Evolutionary conservation across 2,113 vertebrate genomes (phyloP).

Genomic region (Porphyrio hochstetteri): DNA sequence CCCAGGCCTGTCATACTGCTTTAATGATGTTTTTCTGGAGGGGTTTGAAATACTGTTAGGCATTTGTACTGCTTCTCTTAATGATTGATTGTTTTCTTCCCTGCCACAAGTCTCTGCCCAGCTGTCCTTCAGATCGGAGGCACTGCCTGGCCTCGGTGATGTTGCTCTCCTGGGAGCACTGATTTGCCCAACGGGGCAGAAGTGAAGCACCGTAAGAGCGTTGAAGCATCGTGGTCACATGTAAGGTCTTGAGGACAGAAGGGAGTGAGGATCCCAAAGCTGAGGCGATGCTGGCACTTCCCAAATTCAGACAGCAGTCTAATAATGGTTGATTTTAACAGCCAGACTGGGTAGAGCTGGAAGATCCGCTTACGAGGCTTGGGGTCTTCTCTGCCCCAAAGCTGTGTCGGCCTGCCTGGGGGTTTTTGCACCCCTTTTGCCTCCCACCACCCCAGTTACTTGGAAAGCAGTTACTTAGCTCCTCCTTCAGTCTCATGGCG

Average conservation of each 20-base stretch:
- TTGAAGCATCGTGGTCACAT: background rate
- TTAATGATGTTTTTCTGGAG: background rate
- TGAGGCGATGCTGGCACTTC: background rate
- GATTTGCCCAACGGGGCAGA: background rate
- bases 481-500: accelerated
- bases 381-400: background rate
- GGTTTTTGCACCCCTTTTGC: background rate
- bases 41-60: background rate
- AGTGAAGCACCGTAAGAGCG: background rate
- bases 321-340: background rate
- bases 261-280: background rate
- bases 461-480: background rate
- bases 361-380: background rate
- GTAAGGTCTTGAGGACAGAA: background rate
- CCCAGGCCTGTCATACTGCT: background rate
- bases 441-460: background rate
- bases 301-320: background rate
- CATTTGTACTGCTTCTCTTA: background rate
- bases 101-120: background rate
- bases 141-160: background rate
- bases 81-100: background rate
- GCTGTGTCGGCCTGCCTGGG: background rate
- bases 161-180: background rate
- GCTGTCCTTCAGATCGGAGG: background rate
- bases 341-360: background rate